Evolutionary conservation across 2,888 invertebrate species (phyloP).

Genomic region (Phyllotreta cruciferae): DNA sequence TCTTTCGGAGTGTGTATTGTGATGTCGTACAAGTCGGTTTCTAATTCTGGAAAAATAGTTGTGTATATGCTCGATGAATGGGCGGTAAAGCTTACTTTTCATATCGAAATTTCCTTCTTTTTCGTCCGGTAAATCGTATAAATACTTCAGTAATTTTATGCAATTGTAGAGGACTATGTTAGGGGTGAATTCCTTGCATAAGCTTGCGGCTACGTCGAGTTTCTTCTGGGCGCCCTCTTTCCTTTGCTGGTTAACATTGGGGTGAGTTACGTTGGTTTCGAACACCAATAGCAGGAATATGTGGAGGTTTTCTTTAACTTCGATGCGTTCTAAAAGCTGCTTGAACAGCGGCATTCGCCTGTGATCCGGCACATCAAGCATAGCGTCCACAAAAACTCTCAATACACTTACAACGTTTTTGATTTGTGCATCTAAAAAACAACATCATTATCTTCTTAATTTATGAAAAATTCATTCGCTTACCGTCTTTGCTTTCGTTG

Average conservation of each 20-base stretch:
- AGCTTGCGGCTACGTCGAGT: slow-evolving; percentile 71
- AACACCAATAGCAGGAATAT: slow-evolving; percentile 75
- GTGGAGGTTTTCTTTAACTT: slow-evolving; percentile 71
- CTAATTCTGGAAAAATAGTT: slow-evolving; percentile 11
- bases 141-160: slow-evolving; percentile 70
- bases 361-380: slow-evolving; percentile 93
- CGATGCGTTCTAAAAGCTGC: slow-evolving; percentile 78
- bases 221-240: slow-evolving; percentile 58
- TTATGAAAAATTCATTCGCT: neutral
- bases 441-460: neutral
- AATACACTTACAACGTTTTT: slow-evolving; percentile 69
- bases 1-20: slow-evolving; percentile 73
- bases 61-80: neutral
- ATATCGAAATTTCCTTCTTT: slow-evolving; percentile 63
- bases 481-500: slow-evolving; percentile 47
- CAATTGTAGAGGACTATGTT: slow-evolving; percentile 69
- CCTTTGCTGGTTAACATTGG: slow-evolving; percentile 55
- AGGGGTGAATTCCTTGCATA: slow-evolving; percentile 73
- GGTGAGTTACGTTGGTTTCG: slow-evolving; percentile 72
- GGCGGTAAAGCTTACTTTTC: slow-evolving; percentile 38
- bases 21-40: slow-evolving; percentile 62
- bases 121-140: slow-evolving; percentile 72
- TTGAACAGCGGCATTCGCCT: slow-evolving; percentile 81
- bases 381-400: slow-evolving; percentile 89
- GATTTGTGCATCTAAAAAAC: slow-evolving; percentile 15